Conservation (phyloP, 2,888 invertebrate species). For the Tuta absoluta region DNA sequence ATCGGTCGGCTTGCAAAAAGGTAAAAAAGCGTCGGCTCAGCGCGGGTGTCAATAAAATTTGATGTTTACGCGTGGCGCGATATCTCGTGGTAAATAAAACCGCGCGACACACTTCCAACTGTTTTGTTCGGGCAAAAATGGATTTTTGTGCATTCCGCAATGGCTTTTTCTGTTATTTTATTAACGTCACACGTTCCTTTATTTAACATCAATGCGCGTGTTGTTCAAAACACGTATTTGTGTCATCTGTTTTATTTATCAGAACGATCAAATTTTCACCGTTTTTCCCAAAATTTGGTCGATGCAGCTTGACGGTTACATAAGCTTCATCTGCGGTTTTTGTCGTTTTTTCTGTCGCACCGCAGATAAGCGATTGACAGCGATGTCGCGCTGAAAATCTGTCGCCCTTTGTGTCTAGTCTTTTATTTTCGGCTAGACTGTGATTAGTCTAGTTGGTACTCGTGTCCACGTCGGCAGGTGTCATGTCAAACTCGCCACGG, state of each 20-base stretch:
- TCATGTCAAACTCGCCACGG: slow-evolving; percentile 4
- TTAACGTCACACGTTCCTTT: slow-evolving; percentile 14
- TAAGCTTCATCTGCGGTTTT: slow-evolving; percentile 50
- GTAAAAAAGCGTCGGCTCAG: slow-evolving; percentile 58
- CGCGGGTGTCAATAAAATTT: slow-evolving; percentile 71
- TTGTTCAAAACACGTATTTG: slow-evolving; percentile 3
- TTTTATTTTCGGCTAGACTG: slow-evolving; percentile 55
- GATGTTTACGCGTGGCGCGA: slow-evolving; percentile 66
- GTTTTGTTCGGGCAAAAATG: slow-evolving; percentile 53
- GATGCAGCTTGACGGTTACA: slow-evolving; percentile 51
- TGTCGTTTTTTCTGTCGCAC: slow-evolving; percentile 35
- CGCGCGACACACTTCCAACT: slow-evolving; percentile 50
- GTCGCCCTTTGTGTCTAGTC: slow-evolving; percentile 43
- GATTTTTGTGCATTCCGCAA: slow-evolving; percentile 36
- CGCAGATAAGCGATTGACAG: slow-evolving; percentile 56
- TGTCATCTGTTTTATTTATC: background rate
- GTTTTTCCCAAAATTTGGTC: slow-evolving; percentile 47
- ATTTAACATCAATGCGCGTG: slow-evolving; percentile 1
- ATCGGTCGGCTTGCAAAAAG: slow-evolving; percentile 51
- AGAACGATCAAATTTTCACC: slow-evolving; percentile 37
- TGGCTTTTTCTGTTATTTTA: slow-evolving; percentile 12
- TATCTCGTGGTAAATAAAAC: slow-evolving; percentile 62
- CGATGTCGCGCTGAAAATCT: slow-evolving; percentile 41
- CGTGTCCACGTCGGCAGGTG: slow-evolving; percentile 49
- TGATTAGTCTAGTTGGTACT: slow-evolving; percentile 56